These are phyloP conservation scores for Sebastes miniatus DNA, from an alignment of 2,797 vertebrate species.

Conservation along the genomic window DNA sequence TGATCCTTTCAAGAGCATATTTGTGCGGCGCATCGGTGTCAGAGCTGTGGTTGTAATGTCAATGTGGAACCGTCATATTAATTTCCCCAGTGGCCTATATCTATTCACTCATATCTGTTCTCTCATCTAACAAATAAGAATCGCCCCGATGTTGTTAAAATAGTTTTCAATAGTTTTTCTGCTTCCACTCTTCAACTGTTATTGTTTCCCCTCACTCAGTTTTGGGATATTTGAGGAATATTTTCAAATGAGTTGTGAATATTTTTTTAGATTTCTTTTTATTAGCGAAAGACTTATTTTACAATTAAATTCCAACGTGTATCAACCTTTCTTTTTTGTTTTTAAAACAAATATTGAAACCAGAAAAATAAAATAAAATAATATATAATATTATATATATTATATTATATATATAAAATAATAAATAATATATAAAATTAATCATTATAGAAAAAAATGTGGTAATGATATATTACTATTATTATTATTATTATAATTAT, in stretches of 20 bases:
- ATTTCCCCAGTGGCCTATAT: slow-evolving; percentile 46
- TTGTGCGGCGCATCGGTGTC: neutral
- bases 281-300: too few species aligned
- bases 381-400: too few species aligned
- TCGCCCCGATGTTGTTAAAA: neutral
- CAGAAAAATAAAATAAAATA: too few species aligned
- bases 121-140: slow-evolving; percentile 3
- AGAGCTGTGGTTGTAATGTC: neutral
- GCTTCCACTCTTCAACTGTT: neutral
- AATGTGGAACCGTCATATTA: slow-evolving; percentile 12
- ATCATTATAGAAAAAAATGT: too few species aligned
- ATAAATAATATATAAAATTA: too few species aligned
- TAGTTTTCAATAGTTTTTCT: neutral
- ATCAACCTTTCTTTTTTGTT: too few species aligned
- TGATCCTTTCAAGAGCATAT: neutral
- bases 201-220: neutral
- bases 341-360: too few species aligned
- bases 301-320: too few species aligned
- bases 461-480: too few species aligned
- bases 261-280: too few species aligned
- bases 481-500: too few species aligned
- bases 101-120: slow-evolving; percentile 11
- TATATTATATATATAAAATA: too few species aligned
- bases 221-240: neutral
- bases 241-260: neutral